Conservation (phyloP, 2,113 vertebrate genomes). For the Pedetes capensis region DNA sequence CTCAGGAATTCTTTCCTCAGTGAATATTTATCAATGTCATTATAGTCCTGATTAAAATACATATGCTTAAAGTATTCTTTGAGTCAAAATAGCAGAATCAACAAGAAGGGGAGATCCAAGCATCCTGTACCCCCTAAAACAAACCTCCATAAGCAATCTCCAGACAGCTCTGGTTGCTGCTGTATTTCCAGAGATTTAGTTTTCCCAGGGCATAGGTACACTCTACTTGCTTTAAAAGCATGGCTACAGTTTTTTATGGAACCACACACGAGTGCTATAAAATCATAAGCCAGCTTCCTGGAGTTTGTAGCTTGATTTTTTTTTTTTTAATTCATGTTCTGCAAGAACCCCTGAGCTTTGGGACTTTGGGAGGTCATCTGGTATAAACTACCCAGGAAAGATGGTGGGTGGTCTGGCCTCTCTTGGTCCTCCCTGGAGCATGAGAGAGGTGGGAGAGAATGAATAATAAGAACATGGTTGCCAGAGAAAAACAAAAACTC, state of each 20-base stretch:
- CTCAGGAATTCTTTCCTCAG: background rate
- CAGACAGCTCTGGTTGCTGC: background rate
- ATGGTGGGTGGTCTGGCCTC: slow-evolving; percentile 38
- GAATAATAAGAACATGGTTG: background rate
- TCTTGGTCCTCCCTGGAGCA: background rate
- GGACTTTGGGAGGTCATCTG: slow-evolving; percentile 39
- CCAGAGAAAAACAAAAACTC: background rate
- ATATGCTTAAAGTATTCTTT: background rate
- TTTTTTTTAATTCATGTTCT: slow-evolving; percentile 10
- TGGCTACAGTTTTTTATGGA: background rate
- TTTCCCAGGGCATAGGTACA: background rate
- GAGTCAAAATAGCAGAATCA: background rate
- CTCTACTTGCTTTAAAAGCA: slow-evolving; percentile 2
- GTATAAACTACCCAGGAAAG: background rate
- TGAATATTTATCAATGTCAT: background rate
- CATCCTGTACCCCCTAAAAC: background rate
- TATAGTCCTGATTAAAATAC: background rate
- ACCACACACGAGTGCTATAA: background rate
- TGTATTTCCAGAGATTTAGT: background rate
- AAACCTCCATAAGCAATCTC: background rate
- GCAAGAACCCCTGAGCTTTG: slow-evolving; percentile 48
- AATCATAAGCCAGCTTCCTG: slow-evolving; percentile 22
- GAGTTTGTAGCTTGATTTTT: slow-evolving; percentile 9
- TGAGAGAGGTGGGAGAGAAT: background rate
- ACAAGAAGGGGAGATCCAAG: background rate